phyloP scores from a whole-genome alignment of 2,113 vertebrate species.

The Neopipo cinnamomea region DNA sequence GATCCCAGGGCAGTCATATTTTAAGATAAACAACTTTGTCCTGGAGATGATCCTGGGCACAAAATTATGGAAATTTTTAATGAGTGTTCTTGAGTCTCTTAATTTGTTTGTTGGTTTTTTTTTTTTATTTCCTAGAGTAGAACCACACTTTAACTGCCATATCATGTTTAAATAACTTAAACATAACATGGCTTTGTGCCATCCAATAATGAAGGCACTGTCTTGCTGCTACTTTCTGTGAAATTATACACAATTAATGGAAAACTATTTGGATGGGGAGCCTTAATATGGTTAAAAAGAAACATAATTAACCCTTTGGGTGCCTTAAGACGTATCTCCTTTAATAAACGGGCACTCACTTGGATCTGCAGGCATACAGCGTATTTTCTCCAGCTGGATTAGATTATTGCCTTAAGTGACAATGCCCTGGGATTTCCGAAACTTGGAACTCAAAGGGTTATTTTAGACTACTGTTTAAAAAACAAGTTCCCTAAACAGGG shows the following conservation, averaged over 20 bases:
- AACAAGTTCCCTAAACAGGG: not conserved
- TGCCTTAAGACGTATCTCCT: conserved; percentile 57
- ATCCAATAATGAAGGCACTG: not conserved
- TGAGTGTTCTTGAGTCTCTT: not conserved
- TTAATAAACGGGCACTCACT: not conserved
- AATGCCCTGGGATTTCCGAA: conserved; percentile 24
- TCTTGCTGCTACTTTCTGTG: conserved; percentile 30
- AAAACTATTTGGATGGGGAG: conserved; percentile 22
- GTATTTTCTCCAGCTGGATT: not conserved
- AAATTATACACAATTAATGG: not conserved
- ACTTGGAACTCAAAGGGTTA: conserved; percentile 45
- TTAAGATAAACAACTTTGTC: not conserved
- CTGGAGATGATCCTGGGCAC: not conserved
- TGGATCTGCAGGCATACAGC: not conserved
- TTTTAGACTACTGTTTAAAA: not conserved
- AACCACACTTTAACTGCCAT: not conserved
- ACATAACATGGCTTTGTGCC: conserved; percentile 8
- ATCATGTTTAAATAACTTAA: not conserved
- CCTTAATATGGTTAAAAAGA: conserved; percentile 52
- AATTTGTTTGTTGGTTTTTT: not conserved
- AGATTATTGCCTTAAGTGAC: conserved; percentile 59
- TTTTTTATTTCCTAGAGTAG: not conserved
- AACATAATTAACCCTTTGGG: conserved; percentile 50
- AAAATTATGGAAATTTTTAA: not conserved
- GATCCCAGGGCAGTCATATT: not conserved